Evolutionary conservation across 2,888 invertebrate species (phyloP).

Genomic region (Chrysina gloriosa): DNA sequence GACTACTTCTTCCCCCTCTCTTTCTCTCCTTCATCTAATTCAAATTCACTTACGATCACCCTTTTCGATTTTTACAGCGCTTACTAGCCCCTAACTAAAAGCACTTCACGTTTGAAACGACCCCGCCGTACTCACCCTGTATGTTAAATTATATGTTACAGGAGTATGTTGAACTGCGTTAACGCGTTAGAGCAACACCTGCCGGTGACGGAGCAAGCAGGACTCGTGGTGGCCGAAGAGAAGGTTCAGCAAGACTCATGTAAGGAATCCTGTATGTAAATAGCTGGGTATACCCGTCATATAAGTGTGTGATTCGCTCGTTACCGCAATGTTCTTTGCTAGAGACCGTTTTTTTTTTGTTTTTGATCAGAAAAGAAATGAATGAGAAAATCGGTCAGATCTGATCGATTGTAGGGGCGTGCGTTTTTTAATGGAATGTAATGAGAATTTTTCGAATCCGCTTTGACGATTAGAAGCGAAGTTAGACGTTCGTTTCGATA

Average conservation of each 20-base stretch:
- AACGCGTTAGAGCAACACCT: constrained; percentile 92
- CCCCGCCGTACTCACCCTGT: constrained; percentile 1
- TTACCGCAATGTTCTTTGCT: constrained; percentile 16
- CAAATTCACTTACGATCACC: not conserved
- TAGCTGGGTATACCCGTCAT: constrained; percentile 24
- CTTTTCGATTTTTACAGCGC: constrained; percentile 9
- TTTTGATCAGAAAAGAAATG: too few relatives aligned
- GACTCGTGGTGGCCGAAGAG: constrained; percentile 82
- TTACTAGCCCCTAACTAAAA: not conserved
- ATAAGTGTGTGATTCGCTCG: constrained; percentile 15
- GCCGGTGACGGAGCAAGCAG: constrained; percentile 81
- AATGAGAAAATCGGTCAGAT: too few relatives aligned
- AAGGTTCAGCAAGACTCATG: constrained; percentile 84
- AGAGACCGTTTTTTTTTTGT: too few relatives aligned
- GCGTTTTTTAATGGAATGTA: too few relatives aligned
- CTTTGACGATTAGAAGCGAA: too few relatives aligned
- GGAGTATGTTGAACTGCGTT: constrained; percentile 96
- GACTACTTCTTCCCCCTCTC: not conserved
- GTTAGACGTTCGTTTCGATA: too few relatives aligned
- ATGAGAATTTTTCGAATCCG: too few relatives aligned
- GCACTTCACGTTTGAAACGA: too few relatives aligned
- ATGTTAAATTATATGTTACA: constrained; percentile 67
- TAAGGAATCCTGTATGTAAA: constrained; percentile 67
- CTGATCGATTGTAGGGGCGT: too few relatives aligned
- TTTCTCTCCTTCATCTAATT: not conserved